These are phyloP conservation scores for Lumbricus terrestris DNA, from an alignment of 2,888 invertebrate genomes.

Conservation along the genomic window DNA sequence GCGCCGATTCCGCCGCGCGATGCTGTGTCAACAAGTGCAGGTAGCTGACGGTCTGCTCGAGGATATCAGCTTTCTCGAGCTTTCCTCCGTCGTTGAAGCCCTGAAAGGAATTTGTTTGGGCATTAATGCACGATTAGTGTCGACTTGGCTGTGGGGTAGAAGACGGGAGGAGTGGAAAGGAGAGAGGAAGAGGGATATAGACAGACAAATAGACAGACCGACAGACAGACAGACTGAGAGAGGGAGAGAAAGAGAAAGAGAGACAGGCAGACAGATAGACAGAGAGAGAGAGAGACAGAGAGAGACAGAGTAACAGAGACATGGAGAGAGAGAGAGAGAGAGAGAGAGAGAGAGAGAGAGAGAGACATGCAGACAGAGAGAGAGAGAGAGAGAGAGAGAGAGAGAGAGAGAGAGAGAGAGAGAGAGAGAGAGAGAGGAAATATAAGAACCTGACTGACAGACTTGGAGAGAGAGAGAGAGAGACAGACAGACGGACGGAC, in stretches of 20 bases:
- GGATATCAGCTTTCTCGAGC: conserved; percentile 9
- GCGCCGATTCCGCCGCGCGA: not conserved
- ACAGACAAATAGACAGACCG: not conserved
- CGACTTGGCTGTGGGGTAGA: not conserved
- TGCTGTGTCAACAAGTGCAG: not conserved
- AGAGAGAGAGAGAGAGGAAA: too few relatives aligned
- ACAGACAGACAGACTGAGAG: too few relatives aligned
- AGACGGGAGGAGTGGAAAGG: not conserved
- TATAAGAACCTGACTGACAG: too few relatives aligned
- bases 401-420: too few relatives aligned
- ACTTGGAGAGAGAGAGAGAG: too few relatives aligned
- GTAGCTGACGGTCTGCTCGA: not conserved
- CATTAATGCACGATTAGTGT: not conserved
- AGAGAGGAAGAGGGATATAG: not conserved
- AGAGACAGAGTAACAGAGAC: not conserved
- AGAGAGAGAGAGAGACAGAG: not conserved
- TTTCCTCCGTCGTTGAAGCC: not conserved
- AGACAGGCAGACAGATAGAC: not conserved
- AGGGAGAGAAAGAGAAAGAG: too few relatives aligned
- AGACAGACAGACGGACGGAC: too few relatives aligned
- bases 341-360: not conserved
- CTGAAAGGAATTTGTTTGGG: not conserved
- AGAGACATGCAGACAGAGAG: too few relatives aligned
- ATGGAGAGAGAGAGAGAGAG: not conserved
- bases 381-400: too few relatives aligned